Conservation (phyloP, 2,797 vertebrate genomes). For the Syngnathus acus region DNA sequence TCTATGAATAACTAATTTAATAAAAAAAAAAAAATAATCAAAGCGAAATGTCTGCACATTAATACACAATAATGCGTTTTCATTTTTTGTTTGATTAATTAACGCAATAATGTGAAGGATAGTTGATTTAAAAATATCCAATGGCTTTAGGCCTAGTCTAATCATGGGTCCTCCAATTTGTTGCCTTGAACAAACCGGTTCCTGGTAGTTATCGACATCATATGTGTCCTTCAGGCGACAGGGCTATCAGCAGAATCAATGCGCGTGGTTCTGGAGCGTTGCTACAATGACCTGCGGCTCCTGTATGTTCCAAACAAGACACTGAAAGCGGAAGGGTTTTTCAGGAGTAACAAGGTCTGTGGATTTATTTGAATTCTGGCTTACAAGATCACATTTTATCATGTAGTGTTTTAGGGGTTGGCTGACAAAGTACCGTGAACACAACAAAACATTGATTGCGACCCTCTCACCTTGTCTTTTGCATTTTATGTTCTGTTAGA, state of each 20-base stretch:
- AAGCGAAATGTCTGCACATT: no score
- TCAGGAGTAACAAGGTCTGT: conserved; percentile 96
- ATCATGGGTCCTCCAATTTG: neutral
- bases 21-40: neutral
- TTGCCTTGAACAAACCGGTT: neutral
- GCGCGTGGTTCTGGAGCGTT: conserved; percentile 94
- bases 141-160: neutral
- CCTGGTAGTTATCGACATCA: neutral
- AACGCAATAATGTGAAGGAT: neutral
- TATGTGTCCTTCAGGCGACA: conserved; percentile 67
- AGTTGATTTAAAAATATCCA: neutral
- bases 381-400: neutral
- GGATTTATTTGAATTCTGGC: neutral
- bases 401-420: neutral
- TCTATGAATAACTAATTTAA: neutral
- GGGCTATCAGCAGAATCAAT: conserved; percentile 84
- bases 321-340: conserved; percentile 95
- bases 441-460: neutral
- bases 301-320: conserved; percentile 91
- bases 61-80: no score
- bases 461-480: neutral
- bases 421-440: neutral
- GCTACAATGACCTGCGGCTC: conserved; percentile 94
- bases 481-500: conserved; percentile 57
- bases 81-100: neutral